Conservation (phyloP, 2,888 invertebrate genomes). For the Dione vanillae region DNA sequence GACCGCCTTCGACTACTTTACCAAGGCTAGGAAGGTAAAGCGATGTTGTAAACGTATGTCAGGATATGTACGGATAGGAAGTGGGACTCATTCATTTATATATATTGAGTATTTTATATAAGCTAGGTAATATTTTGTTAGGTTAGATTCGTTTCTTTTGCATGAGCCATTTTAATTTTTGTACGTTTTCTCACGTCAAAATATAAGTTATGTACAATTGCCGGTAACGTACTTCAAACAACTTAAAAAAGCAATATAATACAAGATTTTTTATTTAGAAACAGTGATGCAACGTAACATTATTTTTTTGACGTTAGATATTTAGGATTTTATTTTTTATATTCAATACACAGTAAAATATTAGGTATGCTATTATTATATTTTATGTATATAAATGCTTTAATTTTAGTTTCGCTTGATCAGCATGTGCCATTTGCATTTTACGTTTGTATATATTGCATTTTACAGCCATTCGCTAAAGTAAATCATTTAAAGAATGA, state of each 20-base stretch:
- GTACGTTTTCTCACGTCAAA: not conserved
- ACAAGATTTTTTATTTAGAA: no score
- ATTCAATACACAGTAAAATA: not conserved
- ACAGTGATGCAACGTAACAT: no score
- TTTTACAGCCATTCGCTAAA: not conserved
- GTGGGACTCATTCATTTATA: not conserved
- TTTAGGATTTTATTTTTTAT: not conserved
- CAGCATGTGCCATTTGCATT: slow-evolving; percentile 6
- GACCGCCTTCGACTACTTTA: slow-evolving; percentile 92
- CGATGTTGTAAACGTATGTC: not conserved
- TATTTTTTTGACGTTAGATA: not conserved
- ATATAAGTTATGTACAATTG: not conserved
- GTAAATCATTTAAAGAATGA: slow-evolving; percentile 8
- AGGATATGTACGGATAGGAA: slow-evolving; percentile 13
- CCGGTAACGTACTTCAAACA: no score
- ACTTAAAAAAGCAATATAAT: no score
- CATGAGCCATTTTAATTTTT: not conserved
- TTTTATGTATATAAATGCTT: not conserved
- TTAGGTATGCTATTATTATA: not conserved
- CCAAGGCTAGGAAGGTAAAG: slow-evolving; percentile 95
- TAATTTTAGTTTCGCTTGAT: slow-evolving; percentile 10
- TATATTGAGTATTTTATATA: not conserved
- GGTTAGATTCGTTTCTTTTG: not conserved
- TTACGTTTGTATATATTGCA: not conserved
- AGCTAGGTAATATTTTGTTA: not conserved